Evolutionary conservation across 2,888 invertebrate species (phyloP), one percentile per base, ranked within the genome.

Genomic region (Sericinus montela): DNA sequence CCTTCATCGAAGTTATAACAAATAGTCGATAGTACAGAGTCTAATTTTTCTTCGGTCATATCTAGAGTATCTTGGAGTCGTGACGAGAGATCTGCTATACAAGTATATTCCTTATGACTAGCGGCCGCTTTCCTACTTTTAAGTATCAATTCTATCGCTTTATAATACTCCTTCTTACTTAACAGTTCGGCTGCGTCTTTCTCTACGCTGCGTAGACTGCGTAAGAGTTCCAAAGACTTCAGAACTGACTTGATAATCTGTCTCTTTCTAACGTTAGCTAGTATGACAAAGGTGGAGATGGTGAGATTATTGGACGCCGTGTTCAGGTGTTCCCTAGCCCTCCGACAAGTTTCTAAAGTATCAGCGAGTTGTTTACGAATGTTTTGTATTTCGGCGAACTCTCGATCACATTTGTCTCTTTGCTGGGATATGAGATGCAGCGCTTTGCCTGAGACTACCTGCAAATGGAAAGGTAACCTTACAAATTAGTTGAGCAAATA

Each of bases 361-460:
- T 92, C 91, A 40, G 91, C 83, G 2, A 97, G 82, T 58, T 94
- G 91, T 51, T 92, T 91, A 56, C 95, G 92, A 11, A 96, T 91
- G 58, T 91, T 91, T 45, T 93, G 89, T 25, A 97, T 93, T 54
- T 93, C 92, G 48, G 93, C 91, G 64, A 98, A 94, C 72, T 98
- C 97, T 13, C 92, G 90, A 60, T 95, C 94, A 73, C 97, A 98
- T 0, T 94, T 92, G 58, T 93, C 94, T 51, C 98, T 94, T 60
- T 98, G 97, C 69, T 98, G 96, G 4, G 98, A 90, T 63, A 99
- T 98, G 29, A 98, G 90, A 62, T 97, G 96, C 0, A 98, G 91
- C 0, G 98, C 97, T 81, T 97, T 96, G 62, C 97, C 97, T 0
- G 98, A 98, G 3, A 98, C 96, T 10, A 97, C 97, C 88, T 88